Evolutionary conservation across 2,888 invertebrate genomes (phyloP), one percentile per base, ranked within the genome.

Genomic region (Horisme vitalbata): DNA sequence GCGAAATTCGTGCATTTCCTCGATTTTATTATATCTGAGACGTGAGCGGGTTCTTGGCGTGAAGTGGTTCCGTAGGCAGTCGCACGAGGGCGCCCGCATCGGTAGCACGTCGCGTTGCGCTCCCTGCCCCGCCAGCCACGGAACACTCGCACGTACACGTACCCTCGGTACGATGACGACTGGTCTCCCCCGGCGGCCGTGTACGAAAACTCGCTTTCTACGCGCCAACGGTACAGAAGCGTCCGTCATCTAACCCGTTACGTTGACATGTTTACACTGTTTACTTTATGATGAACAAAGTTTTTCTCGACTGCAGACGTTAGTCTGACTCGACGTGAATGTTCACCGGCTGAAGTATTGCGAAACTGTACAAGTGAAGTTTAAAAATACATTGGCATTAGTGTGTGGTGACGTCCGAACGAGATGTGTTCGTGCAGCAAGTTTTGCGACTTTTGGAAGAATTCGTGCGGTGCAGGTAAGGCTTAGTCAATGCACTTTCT

Each of bases 311-410:
- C 71, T 69, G 63, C 68, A 69, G 61, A 69, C 68, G 66, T 73
- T 75, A 73, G 72, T 68, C 73, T 68, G 73, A 77, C 68, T 64
- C 47, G 32, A 75, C 74, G 70, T 73, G 75, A 77, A 77, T 74
- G 73, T 77, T 75, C 67, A 68, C 74, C 72, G 75, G 72, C 75
- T 82, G 80, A 80, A 81, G 78, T 69, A 78, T 85, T 87, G 80
- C 84, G 84, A 88, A 88, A 87, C 86, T 80, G 61, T 85, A 82
- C 79, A 79, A 85, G 88, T 88, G 87, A 86, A 86, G 85, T 89
- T 87, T 88, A 88, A 84, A 87, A 88, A 88, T 88, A 89, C 82
- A 83, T 86, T 86, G 81, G 82, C 85, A 79, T 69, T 78, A 75
- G 83, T 83, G 79, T 69, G 71, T 67, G 75, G 85, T 83, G 83